Evolutionary conservation across 2,797 vertebrate species (phyloP).

Genomic region (Masticophis lateralis): DNA sequence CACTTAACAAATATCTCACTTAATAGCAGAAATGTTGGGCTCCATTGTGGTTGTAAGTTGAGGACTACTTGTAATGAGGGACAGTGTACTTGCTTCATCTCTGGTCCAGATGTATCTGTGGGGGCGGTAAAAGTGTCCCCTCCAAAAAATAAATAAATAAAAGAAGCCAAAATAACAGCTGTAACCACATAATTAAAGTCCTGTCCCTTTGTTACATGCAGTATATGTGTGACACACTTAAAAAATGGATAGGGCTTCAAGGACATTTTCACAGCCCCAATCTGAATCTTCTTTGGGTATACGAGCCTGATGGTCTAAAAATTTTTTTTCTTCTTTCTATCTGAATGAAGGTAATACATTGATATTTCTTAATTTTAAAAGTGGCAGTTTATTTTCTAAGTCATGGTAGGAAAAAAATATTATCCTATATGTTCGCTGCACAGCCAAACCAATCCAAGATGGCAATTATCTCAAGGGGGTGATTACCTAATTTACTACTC

Average conservation of each 20-base stretch:
- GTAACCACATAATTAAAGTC: not conserved
- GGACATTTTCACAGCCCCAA: not conserved
- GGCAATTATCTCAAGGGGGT: not conserved
- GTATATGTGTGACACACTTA: not conserved
- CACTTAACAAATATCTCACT: not conserved
- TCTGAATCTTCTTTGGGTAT: not conserved
- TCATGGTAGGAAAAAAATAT: not conserved
- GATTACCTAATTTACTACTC: not conserved
- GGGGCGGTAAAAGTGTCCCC: not conserved
- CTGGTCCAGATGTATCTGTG: not conserved
- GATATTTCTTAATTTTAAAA: not conserved
- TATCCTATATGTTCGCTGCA: not conserved
- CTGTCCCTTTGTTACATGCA: not conserved
- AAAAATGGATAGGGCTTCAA: not conserved
- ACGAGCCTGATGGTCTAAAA: not conserved
- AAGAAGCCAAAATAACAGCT: not conserved
- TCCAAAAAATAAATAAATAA: too few species aligned
- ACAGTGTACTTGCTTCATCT: not conserved
- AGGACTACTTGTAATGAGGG: not conserved
- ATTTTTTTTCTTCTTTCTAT: not conserved
- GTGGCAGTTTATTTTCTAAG: not conserved
- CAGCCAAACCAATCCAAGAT: not conserved
- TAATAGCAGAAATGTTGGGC: not conserved
- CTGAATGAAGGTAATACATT: not conserved
- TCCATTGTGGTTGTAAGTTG: not conserved